Percentiles rank a stretch among this genome's conserved stretches.
phyloP scores from a whole-genome alignment of 2,888 invertebrate genomes.

The Drosophila barbarae region DNA sequence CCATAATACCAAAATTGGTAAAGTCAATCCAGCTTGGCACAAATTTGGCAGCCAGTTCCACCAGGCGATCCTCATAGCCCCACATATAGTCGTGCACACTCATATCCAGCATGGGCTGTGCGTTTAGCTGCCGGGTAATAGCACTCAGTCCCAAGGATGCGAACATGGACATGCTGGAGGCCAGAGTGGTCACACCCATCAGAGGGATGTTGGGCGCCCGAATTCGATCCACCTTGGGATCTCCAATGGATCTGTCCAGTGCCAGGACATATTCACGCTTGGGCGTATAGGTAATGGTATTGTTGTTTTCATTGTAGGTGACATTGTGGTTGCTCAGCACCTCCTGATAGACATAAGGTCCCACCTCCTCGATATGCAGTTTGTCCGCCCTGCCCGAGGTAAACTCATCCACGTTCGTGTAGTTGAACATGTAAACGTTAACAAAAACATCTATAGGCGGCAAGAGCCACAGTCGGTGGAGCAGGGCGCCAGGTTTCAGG shows the following conservation, averaged over 20 bases:
- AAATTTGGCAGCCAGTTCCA: conserved; percentile 85
- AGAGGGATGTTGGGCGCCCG: conserved; percentile 87
- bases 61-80: conserved; percentile 89
- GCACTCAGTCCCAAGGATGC: conserved; percentile 83
- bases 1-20: conserved; percentile 88
- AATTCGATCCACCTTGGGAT: conserved; percentile 83
- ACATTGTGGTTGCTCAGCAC: conserved; percentile 84
- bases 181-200: conserved; percentile 80
- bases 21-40: conserved; percentile 91
- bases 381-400: conserved; percentile 83
- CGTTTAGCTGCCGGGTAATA: conserved; percentile 81
- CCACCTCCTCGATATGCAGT: conserved; percentile 86
- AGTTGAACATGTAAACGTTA: conserved; percentile 87
- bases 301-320: conserved; percentile 82
- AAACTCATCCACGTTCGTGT: conserved; percentile 88
- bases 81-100: conserved; percentile 87
- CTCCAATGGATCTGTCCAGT: conserved; percentile 84
- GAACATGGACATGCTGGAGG: conserved; percentile 73
- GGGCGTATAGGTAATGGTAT: conserved; percentile 85
- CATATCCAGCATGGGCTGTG: conserved; percentile 83
- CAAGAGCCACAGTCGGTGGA: conserved; percentile 83
- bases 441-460: conserved; percentile 85
- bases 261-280: conserved; percentile 82
- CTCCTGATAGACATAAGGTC: conserved; percentile 91
- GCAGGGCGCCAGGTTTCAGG: conserved; percentile 82